Evolutionary conservation across 1,140 invertebrate genomes (phyloP).

Genomic region (Muscidifurax raptorellus): DNA sequence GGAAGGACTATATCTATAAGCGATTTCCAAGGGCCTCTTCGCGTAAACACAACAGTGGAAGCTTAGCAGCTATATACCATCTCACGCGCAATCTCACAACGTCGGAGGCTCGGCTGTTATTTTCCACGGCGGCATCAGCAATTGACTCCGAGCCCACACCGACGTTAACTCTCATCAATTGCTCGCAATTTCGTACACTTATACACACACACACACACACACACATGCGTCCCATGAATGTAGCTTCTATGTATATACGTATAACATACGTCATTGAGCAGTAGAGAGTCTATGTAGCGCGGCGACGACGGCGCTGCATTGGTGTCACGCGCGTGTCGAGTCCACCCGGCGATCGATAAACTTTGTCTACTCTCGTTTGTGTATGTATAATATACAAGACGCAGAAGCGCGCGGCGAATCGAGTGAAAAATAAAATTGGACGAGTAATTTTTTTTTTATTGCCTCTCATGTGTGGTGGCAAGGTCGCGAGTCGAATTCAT

Average conservation of each 20-base stretch:
- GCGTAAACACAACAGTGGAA: too few relatives aligned
- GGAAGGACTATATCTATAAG: too few relatives aligned
- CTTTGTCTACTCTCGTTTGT: constrained; percentile 1
- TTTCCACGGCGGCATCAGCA: neutral
- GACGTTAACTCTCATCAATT: neutral
- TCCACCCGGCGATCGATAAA: constrained; percentile 28
- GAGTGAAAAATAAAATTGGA: neutral
- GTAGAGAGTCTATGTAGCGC: too few relatives aligned
- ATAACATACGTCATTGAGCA: neutral
- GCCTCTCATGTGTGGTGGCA: neutral
- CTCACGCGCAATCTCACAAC: too few relatives aligned
- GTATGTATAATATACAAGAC: neutral
- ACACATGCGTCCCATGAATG: too few relatives aligned
- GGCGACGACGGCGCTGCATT: neutral
- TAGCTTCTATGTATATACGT: too few relatives aligned
- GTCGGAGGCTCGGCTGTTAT: neutral
- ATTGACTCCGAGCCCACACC: neutral
- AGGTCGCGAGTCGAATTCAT: constrained; percentile 11
- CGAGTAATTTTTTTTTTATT: neutral
- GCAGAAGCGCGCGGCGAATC: too few relatives aligned
- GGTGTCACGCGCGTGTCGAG: neutral
- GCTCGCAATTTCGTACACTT: neutral
- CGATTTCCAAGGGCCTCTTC: too few relatives aligned
- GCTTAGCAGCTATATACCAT: too few relatives aligned
- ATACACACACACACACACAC: neutral